phyloP scores from a whole-genome alignment of 2,797 vertebrate genomes.

The Intellagama lesueurii region DNA sequence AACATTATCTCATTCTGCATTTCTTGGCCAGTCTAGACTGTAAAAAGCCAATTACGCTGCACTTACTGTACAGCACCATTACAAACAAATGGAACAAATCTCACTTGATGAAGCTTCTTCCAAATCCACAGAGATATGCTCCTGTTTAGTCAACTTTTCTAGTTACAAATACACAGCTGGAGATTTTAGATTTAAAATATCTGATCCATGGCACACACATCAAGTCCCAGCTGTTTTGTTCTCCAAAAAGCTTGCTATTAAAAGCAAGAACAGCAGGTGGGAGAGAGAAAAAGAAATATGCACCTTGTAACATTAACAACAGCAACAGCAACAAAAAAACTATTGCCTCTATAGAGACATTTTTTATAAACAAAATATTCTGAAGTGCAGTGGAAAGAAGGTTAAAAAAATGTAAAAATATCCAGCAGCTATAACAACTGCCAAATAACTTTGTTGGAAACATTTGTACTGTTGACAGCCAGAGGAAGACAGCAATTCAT shows the following conservation, averaged over 20 bases:
- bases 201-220: slow-evolving; percentile 40
- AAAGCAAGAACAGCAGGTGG: neutral
- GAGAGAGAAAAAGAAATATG: neutral
- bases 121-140: slow-evolving; percentile 28
- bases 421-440: too few relatives aligned
- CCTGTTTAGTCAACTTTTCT: slow-evolving; percentile 45
- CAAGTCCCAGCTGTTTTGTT: slow-evolving; percentile 30
- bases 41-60: neutral
- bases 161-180: neutral
- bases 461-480: neutral
- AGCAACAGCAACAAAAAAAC: neutral
- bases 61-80: neutral
- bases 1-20: neutral
- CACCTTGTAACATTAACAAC: neutral
- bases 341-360: neutral
- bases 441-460: slow-evolving; percentile 1
- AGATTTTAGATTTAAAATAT: slow-evolving; percentile 37
- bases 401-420: neutral
- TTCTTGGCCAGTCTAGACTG: neutral
- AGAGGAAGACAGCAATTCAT: neutral
- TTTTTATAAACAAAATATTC: neutral
- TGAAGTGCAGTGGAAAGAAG: neutral
- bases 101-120: slow-evolving; percentile 26
- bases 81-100: slow-evolving; percentile 12
- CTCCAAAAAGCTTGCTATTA: neutral